Evolutionary conservation across 2,113 vertebrate species (phyloP).

Genomic region (Macrotus californicus): DNA sequence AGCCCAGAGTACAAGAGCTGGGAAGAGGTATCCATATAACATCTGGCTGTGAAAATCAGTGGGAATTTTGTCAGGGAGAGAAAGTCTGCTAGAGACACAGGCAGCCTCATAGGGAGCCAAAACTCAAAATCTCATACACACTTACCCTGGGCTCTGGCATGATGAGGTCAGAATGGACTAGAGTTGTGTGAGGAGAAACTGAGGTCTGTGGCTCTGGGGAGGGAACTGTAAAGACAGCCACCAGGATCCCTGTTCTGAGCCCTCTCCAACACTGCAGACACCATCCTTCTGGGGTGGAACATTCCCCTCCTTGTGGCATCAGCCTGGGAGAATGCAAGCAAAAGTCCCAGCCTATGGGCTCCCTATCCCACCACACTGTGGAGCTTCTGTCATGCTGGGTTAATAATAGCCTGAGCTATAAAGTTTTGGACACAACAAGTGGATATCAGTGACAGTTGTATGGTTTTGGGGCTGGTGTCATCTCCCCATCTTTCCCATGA

Average conservation of each 20-base stretch:
- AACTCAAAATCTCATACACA: neutral
- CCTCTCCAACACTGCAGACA: no score
- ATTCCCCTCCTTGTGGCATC: no score
- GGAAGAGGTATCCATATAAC: no score
- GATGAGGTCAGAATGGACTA: neutral
- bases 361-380: no score
- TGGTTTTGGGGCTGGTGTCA: neutral
- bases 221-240: no score
- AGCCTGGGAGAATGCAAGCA: no score
- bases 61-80: neutral
- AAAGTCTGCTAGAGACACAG: neutral
- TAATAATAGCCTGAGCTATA: neutral
- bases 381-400: neutral
- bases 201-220: no score
- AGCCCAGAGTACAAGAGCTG: no score
- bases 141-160: neutral
- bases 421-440: neutral
- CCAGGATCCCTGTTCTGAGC: no score
- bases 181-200: neutral
- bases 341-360: no score
- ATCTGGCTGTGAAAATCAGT: neutral
- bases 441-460: neutral
- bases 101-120: neutral
- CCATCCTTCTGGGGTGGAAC: no score
- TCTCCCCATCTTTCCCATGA: neutral